A percentile compares a stretch with the other conserved stretches of the same genome.
phyloP scores from a whole-genome alignment of 2,113 vertebrate species.

The Anser cygnoides region DNA sequence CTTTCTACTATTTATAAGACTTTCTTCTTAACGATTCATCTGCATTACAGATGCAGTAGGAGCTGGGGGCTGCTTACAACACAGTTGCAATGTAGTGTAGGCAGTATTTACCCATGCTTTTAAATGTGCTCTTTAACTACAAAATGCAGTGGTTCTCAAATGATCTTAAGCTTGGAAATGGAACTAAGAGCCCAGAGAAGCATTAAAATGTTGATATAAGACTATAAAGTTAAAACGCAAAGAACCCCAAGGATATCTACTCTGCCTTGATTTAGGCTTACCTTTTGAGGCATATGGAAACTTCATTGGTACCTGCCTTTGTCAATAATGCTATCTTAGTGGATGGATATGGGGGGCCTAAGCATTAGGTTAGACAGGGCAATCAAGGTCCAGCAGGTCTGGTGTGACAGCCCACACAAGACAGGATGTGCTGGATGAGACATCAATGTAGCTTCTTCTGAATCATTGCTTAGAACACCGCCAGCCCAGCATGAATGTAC shows the following conservation, averaged over 20 bases:
- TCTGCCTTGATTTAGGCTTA: neutral
- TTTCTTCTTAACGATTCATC: neutral
- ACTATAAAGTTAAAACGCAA: neutral
- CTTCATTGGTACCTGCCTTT: neutral
- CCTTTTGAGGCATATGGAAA: neutral
- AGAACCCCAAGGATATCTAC: neutral
- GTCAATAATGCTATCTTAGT: neutral
- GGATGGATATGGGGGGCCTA: neutral
- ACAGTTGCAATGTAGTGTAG: neutral
- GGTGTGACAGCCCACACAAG: neutral
- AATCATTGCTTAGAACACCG: neutral
- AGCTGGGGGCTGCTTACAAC: neutral
- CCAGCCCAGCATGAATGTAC: neutral
- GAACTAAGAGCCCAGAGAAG: neutral
- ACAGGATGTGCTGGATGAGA: neutral
- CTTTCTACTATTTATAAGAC: conserved; percentile 63
- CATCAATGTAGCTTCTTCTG: neutral
- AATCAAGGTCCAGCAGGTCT: neutral
- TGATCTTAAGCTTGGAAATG: neutral
- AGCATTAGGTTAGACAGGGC: neutral
- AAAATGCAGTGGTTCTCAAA: neutral
- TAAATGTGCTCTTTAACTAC: neutral
- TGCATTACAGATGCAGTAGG: neutral
- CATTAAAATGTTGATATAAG: neutral
- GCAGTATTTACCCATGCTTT: neutral